Base-by-base conservation (phyloP, 2,888 invertebrate genomes). In the Pilophorus perplexus region DNA sequence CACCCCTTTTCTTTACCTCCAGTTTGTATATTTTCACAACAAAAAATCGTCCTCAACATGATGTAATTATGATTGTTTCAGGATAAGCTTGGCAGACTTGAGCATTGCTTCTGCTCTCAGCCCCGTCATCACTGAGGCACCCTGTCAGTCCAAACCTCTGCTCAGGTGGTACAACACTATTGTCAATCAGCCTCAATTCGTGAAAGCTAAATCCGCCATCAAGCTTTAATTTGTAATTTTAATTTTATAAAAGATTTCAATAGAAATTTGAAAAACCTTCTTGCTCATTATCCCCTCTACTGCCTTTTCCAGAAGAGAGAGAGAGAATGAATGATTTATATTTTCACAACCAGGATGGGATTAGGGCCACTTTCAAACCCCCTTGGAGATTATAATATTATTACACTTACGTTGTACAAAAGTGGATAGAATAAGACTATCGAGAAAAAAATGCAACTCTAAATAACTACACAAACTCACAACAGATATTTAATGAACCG, bases 101-200 rank as follows among this genome's bases (percentile, higher is more conserved):
- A 69, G 42, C 44, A 40, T 60, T 3, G 60, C 52, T 18, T 20
- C 20, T 18, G 50, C 52, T 16, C 25, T 71, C 46, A 60, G 71
- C 3, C 68, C 79, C 6, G 38, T 50, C 1, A 54, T 50, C 16
- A 20, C 22, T 1, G 23, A 38, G 5, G 23, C 12, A 14, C 23
- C n/a, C 27, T 62, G 46, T n/a, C 44, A 62, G n/a, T 38, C 20
- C 22, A 22, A 27, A 3, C 64, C 64, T 70, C 69, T 79, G 3
- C 76, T 73, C 12, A 76, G 78, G 62, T 80, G 80, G 80, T 79
- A 78, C 71, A 72, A 72, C 50, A 80, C 78, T 5, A 72, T 80
- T 60, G 67, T 77, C 8, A 75, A 79, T 70, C 78, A 78, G n/a
- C 52, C 52, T 6, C 64, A 33, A 40, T 64, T 22, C 23, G 22